Base-by-base conservation (phyloP, 1,140 invertebrate genomes). In the Xylocopa sonorina region DNA sequence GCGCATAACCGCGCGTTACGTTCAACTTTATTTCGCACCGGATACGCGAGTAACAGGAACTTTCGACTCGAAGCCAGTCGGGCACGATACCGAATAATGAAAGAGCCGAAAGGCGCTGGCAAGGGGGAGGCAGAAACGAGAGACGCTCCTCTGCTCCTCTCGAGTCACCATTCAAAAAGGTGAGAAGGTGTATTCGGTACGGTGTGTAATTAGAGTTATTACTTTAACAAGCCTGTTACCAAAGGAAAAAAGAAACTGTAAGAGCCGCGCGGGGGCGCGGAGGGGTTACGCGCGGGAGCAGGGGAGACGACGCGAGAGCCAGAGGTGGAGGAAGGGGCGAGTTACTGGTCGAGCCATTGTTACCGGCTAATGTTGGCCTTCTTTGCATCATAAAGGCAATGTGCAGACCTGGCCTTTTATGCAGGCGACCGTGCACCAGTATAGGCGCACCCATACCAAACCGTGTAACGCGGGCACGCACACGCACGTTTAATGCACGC, bases 211-310 rank as follows among this genome's bases (percentile, higher is more conserved):
- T 89, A 89, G 88, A 87, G 84, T 89, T 89, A 89, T 89, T 88
- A 88, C 81, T 88, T 88, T 89, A 89, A 89, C 88, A 79, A 89
- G 88, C 86, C 86, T 82, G 88, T 89, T 89, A 88, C 88, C 83
- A 72, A 76, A 71, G 71, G 63, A 76, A 78, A 85, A 73, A 53
- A 32, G 75, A 51, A 69, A 66, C 32, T 18, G 50, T 41, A 71
- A 71, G 75, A 69, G 60, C 32, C 38, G 60, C 51, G 69, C 1
- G 32, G 58, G 41, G 41, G 48, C 24, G n/a, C 3, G 24, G 57
- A 46, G 32, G 34, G 63, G n/a, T 29, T 55, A 32, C 43, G 48
- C 32, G 46, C 27, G 51, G 24, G 21, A 9, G 16, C 2, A 10
- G 46, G 53, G 18, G 18, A 73, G n/a, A 12, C 14, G n/a, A n/a